Evolutionary conservation across 2,113 vertebrate species (phyloP).

Genomic region (Crotalus tigris): DNA sequence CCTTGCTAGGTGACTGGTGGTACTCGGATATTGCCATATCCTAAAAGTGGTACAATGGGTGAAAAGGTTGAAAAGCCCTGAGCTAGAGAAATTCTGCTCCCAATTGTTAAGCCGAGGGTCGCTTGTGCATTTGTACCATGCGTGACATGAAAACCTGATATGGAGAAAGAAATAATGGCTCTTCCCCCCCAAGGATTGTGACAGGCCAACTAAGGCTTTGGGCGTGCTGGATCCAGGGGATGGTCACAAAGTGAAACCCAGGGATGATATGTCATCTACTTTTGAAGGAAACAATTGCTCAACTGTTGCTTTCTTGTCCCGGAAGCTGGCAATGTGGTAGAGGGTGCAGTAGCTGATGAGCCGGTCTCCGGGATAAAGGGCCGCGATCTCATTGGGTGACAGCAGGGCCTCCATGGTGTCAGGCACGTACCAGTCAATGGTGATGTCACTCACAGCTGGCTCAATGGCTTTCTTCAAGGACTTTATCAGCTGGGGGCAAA

Average conservation of each 20-base stretch:
- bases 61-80: too few species aligned
- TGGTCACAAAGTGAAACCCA: not conserved
- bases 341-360: constrained; percentile 91
- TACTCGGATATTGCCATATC: too few species aligned
- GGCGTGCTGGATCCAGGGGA: not conserved
- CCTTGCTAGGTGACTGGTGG: too few species aligned
- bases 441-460: constrained; percentile 88
- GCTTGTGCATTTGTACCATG: not conserved
- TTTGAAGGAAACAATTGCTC: not conserved
- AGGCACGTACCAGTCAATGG: constrained; percentile 95
- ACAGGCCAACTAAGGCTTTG: not conserved
- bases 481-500: constrained; percentile 81
- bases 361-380: constrained; percentile 86
- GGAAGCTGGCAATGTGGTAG: constrained; percentile 82
- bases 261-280: not conserved
- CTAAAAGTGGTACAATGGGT: too few species aligned
- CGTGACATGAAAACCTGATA: not conserved
- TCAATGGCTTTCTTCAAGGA: constrained; percentile 94
- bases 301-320: constrained; percentile 67
- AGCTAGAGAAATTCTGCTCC: not conserved
- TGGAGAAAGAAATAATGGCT: too few species aligned
- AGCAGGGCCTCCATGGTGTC: constrained; percentile 93
- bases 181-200: not conserved
- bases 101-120: not conserved
- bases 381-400: constrained; percentile 89